Evolutionary conservation across 2,113 vertebrate species (phyloP).

Genomic region (Psammodynastes pulverulentus): DNA sequence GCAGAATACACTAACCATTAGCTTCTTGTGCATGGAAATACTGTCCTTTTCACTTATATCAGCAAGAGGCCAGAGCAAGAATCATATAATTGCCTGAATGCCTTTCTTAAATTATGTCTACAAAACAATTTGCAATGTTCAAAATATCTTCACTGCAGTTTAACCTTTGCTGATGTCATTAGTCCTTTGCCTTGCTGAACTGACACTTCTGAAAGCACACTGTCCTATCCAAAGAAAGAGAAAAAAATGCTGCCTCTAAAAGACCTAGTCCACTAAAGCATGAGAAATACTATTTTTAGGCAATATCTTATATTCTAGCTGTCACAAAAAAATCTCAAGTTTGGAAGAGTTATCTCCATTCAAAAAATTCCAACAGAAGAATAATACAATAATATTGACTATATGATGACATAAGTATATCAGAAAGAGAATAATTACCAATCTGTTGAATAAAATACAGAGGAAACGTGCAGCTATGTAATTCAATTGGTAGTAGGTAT

Average conservation of each 20-base stretch:
- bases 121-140: slow-evolving; percentile 20
- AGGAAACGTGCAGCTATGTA: no score
- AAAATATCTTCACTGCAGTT: slow-evolving; percentile 26
- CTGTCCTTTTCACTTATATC: background rate
- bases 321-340: no score
- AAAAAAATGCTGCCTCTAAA: slow-evolving; percentile 12
- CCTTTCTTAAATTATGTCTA: slow-evolving; percentile 1
- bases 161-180: slow-evolving; percentile 27
- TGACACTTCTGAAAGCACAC: slow-evolving; percentile 19
- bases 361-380: no score
- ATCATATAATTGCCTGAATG: background rate
- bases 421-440: no score
- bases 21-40: background rate
- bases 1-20: background rate
- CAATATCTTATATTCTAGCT: no score
- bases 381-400: no score
- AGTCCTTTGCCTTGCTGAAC: slow-evolving; percentile 28
- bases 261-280: slow-evolving; percentile 10
- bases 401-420: no score
- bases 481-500: no score
- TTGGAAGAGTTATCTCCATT: no score
- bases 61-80: background rate
- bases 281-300: background rate
- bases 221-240: background rate
- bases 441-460: no score